These are phyloP conservation scores for Apamea epomidion DNA, from an alignment of 2,888 invertebrate genomes.

Conservation along the genomic window DNA sequence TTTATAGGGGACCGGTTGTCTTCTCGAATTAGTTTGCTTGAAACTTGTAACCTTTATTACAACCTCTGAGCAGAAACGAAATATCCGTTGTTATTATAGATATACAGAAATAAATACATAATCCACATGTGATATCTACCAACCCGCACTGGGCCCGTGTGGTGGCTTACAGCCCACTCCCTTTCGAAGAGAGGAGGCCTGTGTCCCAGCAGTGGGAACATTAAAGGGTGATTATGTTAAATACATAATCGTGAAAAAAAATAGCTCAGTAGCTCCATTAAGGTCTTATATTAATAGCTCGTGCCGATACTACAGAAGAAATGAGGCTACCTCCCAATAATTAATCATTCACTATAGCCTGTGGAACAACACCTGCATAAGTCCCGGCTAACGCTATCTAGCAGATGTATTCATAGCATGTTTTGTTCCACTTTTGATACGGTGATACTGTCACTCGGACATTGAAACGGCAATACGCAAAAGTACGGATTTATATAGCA, in stretches of 20 bases:
- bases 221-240: no score
- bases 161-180: no score
- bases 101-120: no score
- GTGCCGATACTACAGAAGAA: not conserved
- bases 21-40: not conserved
- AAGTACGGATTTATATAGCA: not conserved
- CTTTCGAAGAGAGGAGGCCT: no score
- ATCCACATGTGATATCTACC: no score
- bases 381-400: not conserved
- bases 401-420: not conserved
- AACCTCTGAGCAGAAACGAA: not conserved
- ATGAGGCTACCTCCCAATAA: not conserved
- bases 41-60: not conserved
- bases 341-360: not conserved
- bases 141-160: no score
- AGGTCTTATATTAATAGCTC: not conserved
- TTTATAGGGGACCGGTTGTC: slow-evolving; percentile 1
- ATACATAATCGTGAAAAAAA: not conserved
- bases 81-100: not conserved
- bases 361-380: no score
- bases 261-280: not conserved
- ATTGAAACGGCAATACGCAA: not conserved
- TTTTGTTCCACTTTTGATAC: not conserved
- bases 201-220: no score
- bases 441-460: no score